These are phyloP conservation scores for Dasysyrphus albostriatus DNA, from an alignment of 2,888 invertebrate genomes.

Conservation along the genomic window DNA sequence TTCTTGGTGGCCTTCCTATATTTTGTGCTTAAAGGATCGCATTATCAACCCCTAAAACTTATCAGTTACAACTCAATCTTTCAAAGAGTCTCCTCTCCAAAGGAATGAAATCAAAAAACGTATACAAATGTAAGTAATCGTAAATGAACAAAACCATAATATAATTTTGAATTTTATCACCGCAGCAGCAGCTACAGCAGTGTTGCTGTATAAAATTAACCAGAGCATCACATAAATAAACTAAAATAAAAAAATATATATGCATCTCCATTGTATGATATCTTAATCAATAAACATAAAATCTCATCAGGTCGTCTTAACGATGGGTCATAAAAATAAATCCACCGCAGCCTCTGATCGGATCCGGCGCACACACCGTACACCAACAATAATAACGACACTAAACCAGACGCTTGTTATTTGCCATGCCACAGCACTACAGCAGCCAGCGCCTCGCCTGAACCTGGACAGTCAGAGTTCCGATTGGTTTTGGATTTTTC, in stretches of 20 bases:
- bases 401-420: slow-evolving; percentile 76
- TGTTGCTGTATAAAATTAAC: slow-evolving; percentile 16
- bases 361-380: slow-evolving; percentile 70
- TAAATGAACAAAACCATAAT: slow-evolving; percentile 58
- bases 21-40: not conserved
- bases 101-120: slow-evolving; percentile 8
- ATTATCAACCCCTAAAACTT: slow-evolving; percentile 5
- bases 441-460: slow-evolving; percentile 51
- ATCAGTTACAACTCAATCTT: slow-evolving; percentile 52
- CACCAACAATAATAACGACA: slow-evolving; percentile 74
- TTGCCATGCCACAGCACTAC: slow-evolving; percentile 48
- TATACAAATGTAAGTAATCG: not conserved
- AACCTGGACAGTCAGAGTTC: slow-evolving; percentile 40
- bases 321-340: slow-evolving; percentile 76
- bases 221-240: slow-evolving; percentile 35
- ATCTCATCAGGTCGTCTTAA: slow-evolving; percentile 76
- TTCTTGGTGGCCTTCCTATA: not conserved
- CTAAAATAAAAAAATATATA: slow-evolving; percentile 23
- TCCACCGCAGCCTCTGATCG: slow-evolving; percentile 74
- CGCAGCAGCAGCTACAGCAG: slow-evolving; percentile 19
- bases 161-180: slow-evolving; percentile 72
- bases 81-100: slow-evolving; percentile 18
- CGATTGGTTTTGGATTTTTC: slow-evolving; percentile 53
- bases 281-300: slow-evolving; percentile 76
- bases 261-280: slow-evolving; percentile 70